phyloP scores from a whole-genome alignment of 2,888 invertebrate species.

The Metalampra italica region DNA sequence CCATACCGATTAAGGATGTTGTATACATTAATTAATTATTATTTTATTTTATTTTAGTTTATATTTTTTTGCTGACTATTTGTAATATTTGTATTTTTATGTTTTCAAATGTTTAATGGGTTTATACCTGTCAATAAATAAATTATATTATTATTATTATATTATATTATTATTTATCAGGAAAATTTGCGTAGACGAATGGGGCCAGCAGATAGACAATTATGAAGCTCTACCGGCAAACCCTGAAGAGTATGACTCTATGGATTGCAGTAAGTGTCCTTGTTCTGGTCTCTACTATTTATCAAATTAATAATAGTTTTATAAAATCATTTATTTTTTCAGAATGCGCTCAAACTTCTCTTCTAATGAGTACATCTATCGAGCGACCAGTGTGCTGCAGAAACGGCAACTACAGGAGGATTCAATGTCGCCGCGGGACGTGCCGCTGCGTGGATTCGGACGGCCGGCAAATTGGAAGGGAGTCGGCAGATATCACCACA shows the following conservation, averaged over 20 bases:
- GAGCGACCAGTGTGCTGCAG: slow-evolving; percentile 78
- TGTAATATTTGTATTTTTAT: too few species aligned
- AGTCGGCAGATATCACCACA: slow-evolving; percentile 42
- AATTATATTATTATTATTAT: too few species aligned
- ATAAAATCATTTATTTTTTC: slow-evolving; percentile 18
- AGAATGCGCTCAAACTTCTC: slow-evolving; percentile 81
- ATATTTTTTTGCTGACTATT: too few species aligned
- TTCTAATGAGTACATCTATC: slow-evolving; percentile 53
- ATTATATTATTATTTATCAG: slow-evolving; percentile 34
- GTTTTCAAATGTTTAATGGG: too few species aligned
- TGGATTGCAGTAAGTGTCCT: slow-evolving; percentile 80
- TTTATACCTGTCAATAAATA: too few species aligned
- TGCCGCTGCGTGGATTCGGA: slow-evolving; percentile 82
- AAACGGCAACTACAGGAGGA: slow-evolving; percentile 81
- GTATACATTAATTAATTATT: too few species aligned
- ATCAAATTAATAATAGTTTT: too few species aligned
- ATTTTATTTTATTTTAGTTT: too few species aligned
- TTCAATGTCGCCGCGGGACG: slow-evolving; percentile 80
- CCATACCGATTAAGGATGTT: too few species aligned
- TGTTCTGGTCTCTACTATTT: too few species aligned
- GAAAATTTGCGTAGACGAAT: slow-evolving; percentile 78
- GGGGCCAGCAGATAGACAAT: slow-evolving; percentile 70
- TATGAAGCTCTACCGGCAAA: slow-evolving; percentile 61
- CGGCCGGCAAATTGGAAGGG: slow-evolving; percentile 72
- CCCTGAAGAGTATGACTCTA: slow-evolving; percentile 52